Percentiles rank a stretch among this genome's conserved stretches.
These are phyloP conservation scores for Aricia artaxerxes DNA, from an alignment of 2,888 invertebrate species.

Conservation along the genomic window DNA sequence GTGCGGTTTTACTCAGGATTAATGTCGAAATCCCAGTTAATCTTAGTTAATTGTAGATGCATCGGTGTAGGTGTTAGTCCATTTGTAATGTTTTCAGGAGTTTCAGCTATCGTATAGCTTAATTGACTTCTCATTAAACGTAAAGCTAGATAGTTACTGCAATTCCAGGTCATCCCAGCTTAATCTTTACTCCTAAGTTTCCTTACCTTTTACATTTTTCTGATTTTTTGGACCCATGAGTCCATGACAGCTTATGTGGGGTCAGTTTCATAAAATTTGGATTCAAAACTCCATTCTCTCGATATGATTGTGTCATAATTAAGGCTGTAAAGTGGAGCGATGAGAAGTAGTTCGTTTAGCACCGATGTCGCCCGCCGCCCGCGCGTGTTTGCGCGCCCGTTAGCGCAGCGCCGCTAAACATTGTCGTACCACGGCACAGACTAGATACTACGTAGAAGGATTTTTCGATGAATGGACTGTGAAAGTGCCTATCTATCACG, in stretches of 20 bases:
- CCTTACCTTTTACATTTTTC: not conserved
- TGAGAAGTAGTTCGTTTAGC: constrained; percentile 73
- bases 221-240: not conserved
- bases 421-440: constrained; percentile 51
- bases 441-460: constrained; percentile 31
- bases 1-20: not conserved
- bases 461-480: not conserved
- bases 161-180: too few relatives aligned
- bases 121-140: too few relatives aligned
- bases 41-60: constrained; percentile 17
- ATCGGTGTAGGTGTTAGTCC: not conserved
- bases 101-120: not conserved
- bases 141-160: too few relatives aligned
- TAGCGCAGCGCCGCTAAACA: constrained; percentile 70
- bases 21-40: constrained; percentile 29
- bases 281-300: not conserved
- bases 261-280: not conserved
- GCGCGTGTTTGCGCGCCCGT: constrained; percentile 70
- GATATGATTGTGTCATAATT: constrained; percentile 28
- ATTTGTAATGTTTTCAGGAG: not conserved
- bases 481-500: not conserved
- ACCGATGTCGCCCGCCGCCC: constrained; percentile 65
- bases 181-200: not conserved
- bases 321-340: constrained; percentile 20
- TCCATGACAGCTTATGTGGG: not conserved